Base-by-base conservation (phyloP, 2,888 invertebrate species). In the Adelphocoris suturalis region DNA sequence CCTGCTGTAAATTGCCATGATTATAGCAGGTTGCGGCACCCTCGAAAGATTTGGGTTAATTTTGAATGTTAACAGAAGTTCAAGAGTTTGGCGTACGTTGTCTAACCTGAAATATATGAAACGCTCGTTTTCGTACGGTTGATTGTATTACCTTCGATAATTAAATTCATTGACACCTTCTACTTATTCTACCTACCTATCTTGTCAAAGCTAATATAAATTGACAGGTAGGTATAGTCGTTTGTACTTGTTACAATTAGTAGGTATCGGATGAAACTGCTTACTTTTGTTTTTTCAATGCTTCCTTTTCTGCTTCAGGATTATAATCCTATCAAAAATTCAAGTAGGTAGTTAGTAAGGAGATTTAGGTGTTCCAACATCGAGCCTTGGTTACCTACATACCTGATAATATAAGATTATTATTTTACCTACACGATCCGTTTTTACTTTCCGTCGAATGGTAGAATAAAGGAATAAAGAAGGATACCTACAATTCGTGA, bases 1-100 rank as follows among this genome's bases (percentile, higher is more conserved):
- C 7, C 86, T 81, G 27, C 47, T 90, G 46, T 81, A 91, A 23
- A 91, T 23, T 4, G 91, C 90, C n/a, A 90, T 48, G 78, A 90
- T 84, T n/a, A 90, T 82, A 0, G 87, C 14, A 9, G 90, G 89
- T 14, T 57, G 80, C 11, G 91, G 91, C 4, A 87, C 87, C 0
- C 47, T 61, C 2, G 89, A 91, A 23, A 47, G 52, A 47, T 90
- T 85, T 68, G 89, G 19, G 23, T 90, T 81, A 13, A 48, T 81
- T 75, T 78, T 78, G 37, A 91, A 47, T 16, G 86, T 84, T 19
- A 91, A 19, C 13, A 91, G 75, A 16, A 89, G 68, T n/a, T 57
- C 82, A 9, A 90, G 52, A 19, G 91, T 91, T 47, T 89, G 16
- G 37, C 82, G 37, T 12, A 90, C 57, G n/a, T 61, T 37, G 9